Base-by-base conservation (phyloP, 2,797 vertebrate genomes). In the Ciconia nigra region DNA sequence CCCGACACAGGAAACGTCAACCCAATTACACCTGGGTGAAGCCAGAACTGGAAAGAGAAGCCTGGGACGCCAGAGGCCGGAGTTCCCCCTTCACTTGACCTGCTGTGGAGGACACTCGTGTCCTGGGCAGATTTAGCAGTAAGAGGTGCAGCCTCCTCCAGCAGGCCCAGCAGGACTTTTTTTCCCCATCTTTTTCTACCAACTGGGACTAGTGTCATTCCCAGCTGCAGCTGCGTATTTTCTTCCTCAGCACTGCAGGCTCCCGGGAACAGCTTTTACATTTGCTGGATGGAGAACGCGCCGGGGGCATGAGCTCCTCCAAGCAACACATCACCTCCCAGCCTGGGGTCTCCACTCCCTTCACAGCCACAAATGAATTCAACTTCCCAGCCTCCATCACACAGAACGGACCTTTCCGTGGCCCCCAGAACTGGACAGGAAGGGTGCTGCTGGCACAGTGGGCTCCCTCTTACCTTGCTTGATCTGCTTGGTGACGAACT, bases 401-500 rank as follows among this genome's bases (percentile, higher is more conserved):
- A 37, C 3, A 17, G 44, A 61, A 7, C 8, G 9, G 51, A 46
- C 15, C 24, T n/a, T 29, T 14, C 46, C 22, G 2, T 1, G 13
- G 52, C 29, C 8, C 66, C 31, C 31, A 6, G 7, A 37, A 59
- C 2, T 1, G 5, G 46, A 37, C 0, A 9, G 42, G 29, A 85
- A 85, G 39, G 41, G 24, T 31, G 54, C 42, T 85, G 71, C 6
- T 54, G 33, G 13, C 65, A 41, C n/a, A 52, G 25, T 1, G 1
- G 46, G 83, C 49, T 72, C 35, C 44, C 71, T 41, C 84, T 97
- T 88, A 99, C 99, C 99, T 98, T 98, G 99, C 92, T 99, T 99
- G 94, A 99, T 92, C 97, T 98, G 99, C 98, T 94, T 98, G 70
- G 99, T 97, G 97, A 99, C 98, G 44, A 99, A 99, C 98, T 98